Evolutionary conservation across 2,888 invertebrate genomes (phyloP), one percentile per base, ranked within the genome.

Genomic region (Lasioglossum pauxillum): DNA sequence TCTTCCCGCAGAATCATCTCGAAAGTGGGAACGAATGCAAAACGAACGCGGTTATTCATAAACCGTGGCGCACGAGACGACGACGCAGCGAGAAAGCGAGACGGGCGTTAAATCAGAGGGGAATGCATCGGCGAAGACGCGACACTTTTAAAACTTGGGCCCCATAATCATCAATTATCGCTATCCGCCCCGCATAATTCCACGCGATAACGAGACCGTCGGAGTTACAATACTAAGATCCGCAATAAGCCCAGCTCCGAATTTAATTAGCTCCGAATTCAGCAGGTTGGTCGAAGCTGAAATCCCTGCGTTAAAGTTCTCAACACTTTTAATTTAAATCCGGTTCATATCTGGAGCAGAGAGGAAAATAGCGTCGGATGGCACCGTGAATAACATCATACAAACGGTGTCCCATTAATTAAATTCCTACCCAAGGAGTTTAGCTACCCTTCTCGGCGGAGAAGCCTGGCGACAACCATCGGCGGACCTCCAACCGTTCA

Each of bases 301-400:
- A 93, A 91, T 93, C 91, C 90, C 89, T 10, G 82, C 82, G 83
- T 88, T 90, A 90, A 92, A 93, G 91, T 93, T 93, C 87, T 85
- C 87, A 91, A 92, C 93, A 93, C 92, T 94, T 94, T 94, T 93
- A 92, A 94, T 94, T 94, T 92, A 92, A 93, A 93, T 93, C 91
- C 88, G 89, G 90, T 93, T 93, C 92, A 93, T 93, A 94, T 94
- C 93, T 93, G 83, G 86, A 90, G 87, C 80, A 84, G 89, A 78
- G 64, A 64, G 64, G 75, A 80, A 78, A 77, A 78, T 69, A 74
- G 73, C 75, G 73, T 53, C 79, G 84, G 67, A 77, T 80, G 76
- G 80, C 80, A 46, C 85, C 73, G 84, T 90, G 92, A 92, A 92
- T 93, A 93, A 93, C 92, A 92, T 93, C 92, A 92, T 93, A 93